Conservation (phyloP, 2,888 invertebrate species). For the Ochlodes sylvanus region DNA sequence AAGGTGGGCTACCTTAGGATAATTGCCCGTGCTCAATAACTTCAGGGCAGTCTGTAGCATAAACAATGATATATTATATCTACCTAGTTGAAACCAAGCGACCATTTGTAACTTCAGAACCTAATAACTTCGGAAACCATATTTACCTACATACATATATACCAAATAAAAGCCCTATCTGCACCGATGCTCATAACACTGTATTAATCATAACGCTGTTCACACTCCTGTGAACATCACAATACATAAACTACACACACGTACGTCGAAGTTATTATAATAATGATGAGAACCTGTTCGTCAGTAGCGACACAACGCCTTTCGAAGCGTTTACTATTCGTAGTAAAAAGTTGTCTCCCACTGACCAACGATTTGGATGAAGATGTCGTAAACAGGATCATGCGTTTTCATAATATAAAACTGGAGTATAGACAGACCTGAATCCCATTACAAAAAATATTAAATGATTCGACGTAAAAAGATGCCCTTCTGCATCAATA, state of each 20-base stretch:
- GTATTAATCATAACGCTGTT: background rate
- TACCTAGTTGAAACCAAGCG: no score
- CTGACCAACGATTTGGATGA: slow-evolving; percentile 27
- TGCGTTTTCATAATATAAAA: slow-evolving; percentile 30
- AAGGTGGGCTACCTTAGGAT: no score
- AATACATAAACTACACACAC: slow-evolving; percentile 17
- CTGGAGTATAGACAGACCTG: background rate
- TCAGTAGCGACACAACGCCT: slow-evolving; percentile 21
- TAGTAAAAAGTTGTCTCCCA: slow-evolving; percentile 32
- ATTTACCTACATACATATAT: no score
- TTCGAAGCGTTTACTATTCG: slow-evolving; percentile 30
- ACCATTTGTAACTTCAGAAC: background rate
- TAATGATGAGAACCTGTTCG: slow-evolving; percentile 32
- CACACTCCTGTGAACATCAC: slow-evolving; percentile 13
- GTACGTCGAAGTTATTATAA: slow-evolving; percentile 26
- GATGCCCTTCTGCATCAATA: slow-evolving; percentile 22
- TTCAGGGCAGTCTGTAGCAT: no score
- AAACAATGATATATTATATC: no score
- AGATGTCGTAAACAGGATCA: slow-evolving; percentile 33
- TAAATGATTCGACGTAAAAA: slow-evolving; percentile 31
- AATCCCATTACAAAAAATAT: slow-evolving; percentile 18
- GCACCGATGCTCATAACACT: background rate
- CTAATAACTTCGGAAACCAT: no score
- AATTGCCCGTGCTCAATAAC: no score
- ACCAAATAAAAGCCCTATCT: no score